Evolutionary conservation across 2,113 vertebrate genomes (phyloP).

Genomic region (Gallinago jamesoni): DNA sequence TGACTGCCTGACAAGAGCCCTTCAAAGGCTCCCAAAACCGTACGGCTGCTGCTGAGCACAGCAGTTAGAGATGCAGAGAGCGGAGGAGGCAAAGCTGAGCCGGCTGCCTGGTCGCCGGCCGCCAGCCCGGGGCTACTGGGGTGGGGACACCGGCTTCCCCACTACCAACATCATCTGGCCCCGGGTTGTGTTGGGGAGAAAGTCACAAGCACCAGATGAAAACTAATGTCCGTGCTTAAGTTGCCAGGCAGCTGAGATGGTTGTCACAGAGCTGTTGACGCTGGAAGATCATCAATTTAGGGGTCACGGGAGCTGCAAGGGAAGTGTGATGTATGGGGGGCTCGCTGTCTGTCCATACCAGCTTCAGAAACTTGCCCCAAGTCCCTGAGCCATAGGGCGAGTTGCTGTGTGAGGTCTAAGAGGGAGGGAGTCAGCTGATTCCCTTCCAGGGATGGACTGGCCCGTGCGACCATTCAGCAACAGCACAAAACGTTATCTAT

Average conservation of each 20-base stretch:
- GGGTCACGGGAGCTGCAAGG: constrained; percentile 23
- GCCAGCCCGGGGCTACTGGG: neutral
- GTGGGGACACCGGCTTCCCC: neutral
- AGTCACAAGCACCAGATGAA: constrained; percentile 5
- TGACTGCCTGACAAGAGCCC: neutral
- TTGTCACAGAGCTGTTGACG: constrained; percentile 56
- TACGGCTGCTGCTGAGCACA: neutral
- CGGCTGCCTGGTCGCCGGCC: neutral
- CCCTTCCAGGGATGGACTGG: neutral
- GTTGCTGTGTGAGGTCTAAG: neutral
- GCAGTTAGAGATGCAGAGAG: neutral
- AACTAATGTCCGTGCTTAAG: neutral
- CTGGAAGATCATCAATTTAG: constrained; percentile 49
- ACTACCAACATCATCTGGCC: neutral
- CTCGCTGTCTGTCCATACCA: neutral
- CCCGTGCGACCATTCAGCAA: accelerated
- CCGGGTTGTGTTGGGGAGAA: neutral
- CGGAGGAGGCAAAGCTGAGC: neutral
- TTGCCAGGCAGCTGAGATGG: constrained; percentile 59
- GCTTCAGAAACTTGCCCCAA: neutral
- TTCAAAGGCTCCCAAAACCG: neutral
- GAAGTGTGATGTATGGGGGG: neutral
- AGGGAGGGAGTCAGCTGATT: neutral
- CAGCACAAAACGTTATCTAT: neutral
- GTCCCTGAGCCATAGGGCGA: neutral